Percentiles rank a stretch among this genome's conserved stretches.
Evolutionary conservation across 2,797 vertebrate genomes (phyloP).

Genomic region (Liparis tanakae): DNA sequence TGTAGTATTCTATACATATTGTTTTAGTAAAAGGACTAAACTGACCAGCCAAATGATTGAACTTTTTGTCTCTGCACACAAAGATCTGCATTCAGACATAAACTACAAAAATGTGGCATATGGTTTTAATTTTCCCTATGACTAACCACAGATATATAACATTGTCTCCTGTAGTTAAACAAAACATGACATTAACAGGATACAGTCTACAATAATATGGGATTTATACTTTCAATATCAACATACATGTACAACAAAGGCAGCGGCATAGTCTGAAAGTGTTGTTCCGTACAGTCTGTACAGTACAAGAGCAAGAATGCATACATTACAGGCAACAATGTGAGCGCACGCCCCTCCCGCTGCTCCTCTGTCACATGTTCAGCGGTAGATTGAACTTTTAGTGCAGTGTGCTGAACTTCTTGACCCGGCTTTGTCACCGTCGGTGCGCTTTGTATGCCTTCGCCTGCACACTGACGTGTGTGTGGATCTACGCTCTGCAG

Average conservation of each 20-base stretch:
- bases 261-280: slow-evolving; percentile 2
- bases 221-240: neutral
- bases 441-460: slow-evolving; percentile 7
- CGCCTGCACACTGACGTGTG: neutral
- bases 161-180: neutral
- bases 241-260: neutral
- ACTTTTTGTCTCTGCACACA: neutral
- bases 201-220: neutral
- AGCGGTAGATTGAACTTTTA: slow-evolving; percentile 12
- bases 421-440: slow-evolving; percentile 17
- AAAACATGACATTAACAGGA: neutral
- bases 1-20: neutral
- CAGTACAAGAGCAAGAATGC: slow-evolving; percentile 32
- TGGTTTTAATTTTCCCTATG: slow-evolving; percentile 3
- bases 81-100: neutral
- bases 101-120: neutral
- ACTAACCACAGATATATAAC: neutral
- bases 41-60: neutral
- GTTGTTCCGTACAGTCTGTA: slow-evolving; percentile 29
- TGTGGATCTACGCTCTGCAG: neutral
- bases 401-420: slow-evolving; percentile 27
- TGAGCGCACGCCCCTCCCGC: neutral
- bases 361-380: slow-evolving; percentile 10
- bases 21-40: neutral
- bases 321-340: slow-evolving; percentile 28